Conservation (phyloP, 2,113 vertebrate species). For the Burhinus oedicnemus region DNA sequence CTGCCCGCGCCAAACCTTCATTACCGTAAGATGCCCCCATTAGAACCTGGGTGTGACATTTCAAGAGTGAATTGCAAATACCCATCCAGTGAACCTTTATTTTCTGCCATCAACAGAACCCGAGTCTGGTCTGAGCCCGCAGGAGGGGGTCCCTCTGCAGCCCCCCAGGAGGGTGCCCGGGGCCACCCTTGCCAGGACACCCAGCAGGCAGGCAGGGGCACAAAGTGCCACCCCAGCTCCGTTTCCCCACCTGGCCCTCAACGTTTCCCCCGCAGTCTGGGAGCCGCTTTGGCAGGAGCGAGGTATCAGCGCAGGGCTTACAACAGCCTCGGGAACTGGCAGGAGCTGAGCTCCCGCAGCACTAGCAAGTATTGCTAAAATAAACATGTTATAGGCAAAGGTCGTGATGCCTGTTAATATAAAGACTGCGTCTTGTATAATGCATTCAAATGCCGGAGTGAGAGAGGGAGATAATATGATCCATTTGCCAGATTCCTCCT, state of each 20-base stretch:
- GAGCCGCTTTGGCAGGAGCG: background rate
- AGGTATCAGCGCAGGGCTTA: background rate
- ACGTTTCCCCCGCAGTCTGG: background rate
- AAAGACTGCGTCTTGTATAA: conserved; percentile 26
- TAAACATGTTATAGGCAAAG: conserved; percentile 61
- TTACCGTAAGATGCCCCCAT: background rate
- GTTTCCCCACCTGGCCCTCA: background rate
- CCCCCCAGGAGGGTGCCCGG: rapidly evolving
- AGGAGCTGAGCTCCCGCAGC: conserved; percentile 44
- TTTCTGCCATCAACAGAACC: background rate
- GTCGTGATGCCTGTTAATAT: conserved; percentile 42
- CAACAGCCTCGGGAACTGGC: background rate
- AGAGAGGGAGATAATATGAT: conserved; percentile 62
- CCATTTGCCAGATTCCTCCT: conserved; percentile 61
- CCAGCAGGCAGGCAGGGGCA: background rate
- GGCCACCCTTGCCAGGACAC: too few species aligned
- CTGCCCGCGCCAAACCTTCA: background rate
- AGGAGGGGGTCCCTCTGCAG: background rate
- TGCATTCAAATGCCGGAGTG: conserved; percentile 58
- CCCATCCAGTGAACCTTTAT: background rate
- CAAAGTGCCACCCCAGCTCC: background rate
- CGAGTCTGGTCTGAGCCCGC: background rate
- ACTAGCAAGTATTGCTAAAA: conserved; percentile 43
- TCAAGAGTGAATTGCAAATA: background rate
- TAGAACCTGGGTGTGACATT: background rate